Percentiles rank a stretch among this genome's conserved stretches.
Conservation (phyloP, 2,113 vertebrate genomes). For the Odocoileus virginianus region DNA sequence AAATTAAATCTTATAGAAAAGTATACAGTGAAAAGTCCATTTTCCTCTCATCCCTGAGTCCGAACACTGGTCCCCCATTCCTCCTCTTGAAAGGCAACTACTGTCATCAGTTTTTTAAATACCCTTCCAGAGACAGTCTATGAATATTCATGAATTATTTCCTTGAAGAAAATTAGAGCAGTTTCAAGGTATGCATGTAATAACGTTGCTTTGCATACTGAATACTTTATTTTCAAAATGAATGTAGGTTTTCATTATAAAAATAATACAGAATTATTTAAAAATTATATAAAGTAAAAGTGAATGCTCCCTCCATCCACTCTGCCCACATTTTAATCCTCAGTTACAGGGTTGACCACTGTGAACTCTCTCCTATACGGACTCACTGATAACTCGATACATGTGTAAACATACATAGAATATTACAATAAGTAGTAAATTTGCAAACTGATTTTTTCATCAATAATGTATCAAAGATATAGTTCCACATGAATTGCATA, state of each 20-base stretch:
- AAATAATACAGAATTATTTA: slow-evolving; percentile 37
- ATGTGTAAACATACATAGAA: neutral
- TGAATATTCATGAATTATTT: slow-evolving; percentile 63
- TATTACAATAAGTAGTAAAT: neutral
- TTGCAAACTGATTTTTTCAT: neutral
- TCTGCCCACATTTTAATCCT: neutral
- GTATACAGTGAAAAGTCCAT: slow-evolving; percentile 19
- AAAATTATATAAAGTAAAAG: slow-evolving; percentile 17
- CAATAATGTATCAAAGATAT: neutral
- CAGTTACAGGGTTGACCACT: neutral
- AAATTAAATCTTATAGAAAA: slow-evolving; percentile 57
- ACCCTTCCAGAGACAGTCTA: slow-evolving; percentile 48
- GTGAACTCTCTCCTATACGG: neutral
- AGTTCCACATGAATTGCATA: neutral
- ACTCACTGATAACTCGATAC: neutral
- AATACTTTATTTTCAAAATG: slow-evolving; percentile 48
- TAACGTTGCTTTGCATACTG: slow-evolving; percentile 50
- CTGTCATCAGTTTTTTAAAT: slow-evolving; percentile 50
- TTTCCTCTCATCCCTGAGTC: slow-evolving; percentile 10
- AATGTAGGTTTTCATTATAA: slow-evolving; percentile 49
- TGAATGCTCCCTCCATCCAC: neutral
- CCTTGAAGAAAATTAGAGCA: slow-evolving; percentile 63
- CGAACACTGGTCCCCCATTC: neutral
- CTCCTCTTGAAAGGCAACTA: slow-evolving; percentile 36
- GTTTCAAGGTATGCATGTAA: slow-evolving; percentile 58